These are phyloP conservation scores for Drosophila sturtevanti DNA, from an alignment of 1,140 invertebrate species.

Conservation along the genomic window DNA sequence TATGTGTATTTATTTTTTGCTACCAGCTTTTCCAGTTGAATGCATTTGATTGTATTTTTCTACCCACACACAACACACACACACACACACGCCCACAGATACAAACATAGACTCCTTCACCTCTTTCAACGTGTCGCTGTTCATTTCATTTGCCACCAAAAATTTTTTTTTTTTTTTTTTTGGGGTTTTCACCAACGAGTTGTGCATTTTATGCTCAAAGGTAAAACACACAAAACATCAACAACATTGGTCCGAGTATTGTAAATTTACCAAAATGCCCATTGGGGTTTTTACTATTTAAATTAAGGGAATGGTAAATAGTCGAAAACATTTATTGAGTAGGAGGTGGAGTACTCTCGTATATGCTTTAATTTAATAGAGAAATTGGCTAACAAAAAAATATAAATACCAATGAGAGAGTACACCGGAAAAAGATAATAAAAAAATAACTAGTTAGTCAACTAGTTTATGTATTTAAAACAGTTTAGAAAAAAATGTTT, in stretches of 20 bases:
- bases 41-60: slow-evolving; percentile 79
- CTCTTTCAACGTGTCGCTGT: slow-evolving; percentile 41
- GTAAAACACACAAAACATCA: slow-evolving; percentile 51
- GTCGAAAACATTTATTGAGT: no score
- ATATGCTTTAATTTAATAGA: slow-evolving; percentile 10
- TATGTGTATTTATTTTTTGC: slow-evolving; percentile 75
- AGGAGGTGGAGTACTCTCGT: no score
- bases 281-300: background rate
- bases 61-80: slow-evolving; percentile 32
- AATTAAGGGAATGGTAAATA: background rate
- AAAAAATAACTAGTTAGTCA: background rate
- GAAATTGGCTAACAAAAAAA: background rate
- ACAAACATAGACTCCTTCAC: slow-evolving; percentile 14
- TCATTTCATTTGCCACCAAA: slow-evolving; percentile 62
- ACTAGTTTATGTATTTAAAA: no score
- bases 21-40: slow-evolving; percentile 74
- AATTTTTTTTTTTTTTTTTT: slow-evolving; percentile 60
- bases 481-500: no score
- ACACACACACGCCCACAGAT: slow-evolving; percentile 23
- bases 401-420: background rate
- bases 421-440: background rate
- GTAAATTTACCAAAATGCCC: slow-evolving; percentile 15
- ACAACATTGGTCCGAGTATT: slow-evolving; percentile 20
- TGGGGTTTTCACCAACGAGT: slow-evolving; percentile 29
- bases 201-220: slow-evolving; percentile 63